These are phyloP conservation scores for Mallotus villosus DNA, from an alignment of 2,797 vertebrate genomes.

Conservation along the genomic window DNA sequence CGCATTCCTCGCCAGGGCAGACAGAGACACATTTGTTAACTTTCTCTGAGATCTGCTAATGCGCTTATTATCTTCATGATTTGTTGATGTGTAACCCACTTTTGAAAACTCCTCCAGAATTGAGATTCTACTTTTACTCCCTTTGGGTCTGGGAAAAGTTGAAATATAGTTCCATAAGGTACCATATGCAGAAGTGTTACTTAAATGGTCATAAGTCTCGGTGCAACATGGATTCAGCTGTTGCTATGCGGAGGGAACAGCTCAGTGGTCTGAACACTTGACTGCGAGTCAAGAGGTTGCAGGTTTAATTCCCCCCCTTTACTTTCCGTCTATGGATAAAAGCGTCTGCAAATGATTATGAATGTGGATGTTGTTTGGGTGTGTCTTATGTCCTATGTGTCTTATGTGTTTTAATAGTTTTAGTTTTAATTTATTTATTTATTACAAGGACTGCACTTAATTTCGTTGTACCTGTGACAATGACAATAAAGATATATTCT, in stretches of 20 bases:
- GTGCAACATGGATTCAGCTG: conserved; percentile 6
- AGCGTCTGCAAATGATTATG: no score
- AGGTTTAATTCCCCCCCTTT: no score
- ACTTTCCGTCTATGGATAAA: no score
- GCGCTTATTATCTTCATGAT: conserved; percentile 53
- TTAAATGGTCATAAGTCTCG: conserved; percentile 13
- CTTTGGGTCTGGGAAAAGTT: conserved; percentile 22
- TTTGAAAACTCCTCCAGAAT: conserved; percentile 27
- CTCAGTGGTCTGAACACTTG: no score
- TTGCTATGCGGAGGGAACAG: neutral
- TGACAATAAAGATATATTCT: no score
- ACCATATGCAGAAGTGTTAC: neutral
- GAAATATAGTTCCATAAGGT: conserved; percentile 18
- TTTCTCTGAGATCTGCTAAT: conserved; percentile 56
- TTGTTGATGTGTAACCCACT: conserved; percentile 52
- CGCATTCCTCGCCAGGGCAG: conserved; percentile 58
- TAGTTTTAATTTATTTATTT: no score
- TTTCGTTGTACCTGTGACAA: no score
- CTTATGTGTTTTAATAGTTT: no score
- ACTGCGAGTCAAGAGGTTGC: no score
- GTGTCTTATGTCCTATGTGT: no score
- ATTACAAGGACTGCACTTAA: no score
- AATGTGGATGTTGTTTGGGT: no score
- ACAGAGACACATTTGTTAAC: conserved; percentile 50
- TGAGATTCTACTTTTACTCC: conserved; percentile 25